Base-by-base conservation (phyloP, 2,797 vertebrate genomes). In the Chromis chromis region DNA sequence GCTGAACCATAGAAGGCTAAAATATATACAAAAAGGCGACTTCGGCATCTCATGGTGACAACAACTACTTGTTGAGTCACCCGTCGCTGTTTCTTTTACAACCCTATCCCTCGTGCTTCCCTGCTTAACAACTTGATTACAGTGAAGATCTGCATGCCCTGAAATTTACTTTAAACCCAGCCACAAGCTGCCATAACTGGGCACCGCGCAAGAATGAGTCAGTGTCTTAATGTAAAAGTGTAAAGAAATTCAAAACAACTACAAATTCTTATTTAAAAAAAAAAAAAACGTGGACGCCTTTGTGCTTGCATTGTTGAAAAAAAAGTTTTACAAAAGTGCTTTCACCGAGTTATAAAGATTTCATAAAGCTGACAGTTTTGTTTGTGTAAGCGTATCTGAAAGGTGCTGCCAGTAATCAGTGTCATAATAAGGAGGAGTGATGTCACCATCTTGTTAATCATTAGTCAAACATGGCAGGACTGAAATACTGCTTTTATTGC, bases 391-490 rank as follows among this genome's bases (percentile, higher is more conserved):
- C 71, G 50, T 69, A 70, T 74, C 63, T 68, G 24, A 17, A 36
- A 79, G 61, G 53, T 70, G 62, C 58, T 65, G 65, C 24, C 46
- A 31, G 63, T 86, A 71, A 82, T 85, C 25, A 46, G 31, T 60
- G 33, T 78, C 72, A 76, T 81, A 53, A 87, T 62, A 71, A 63
- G 33, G 36, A 67, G 79, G 4, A 60, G 67, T 83, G 81, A 88
- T 86, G 79, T 87, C 85, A 89, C 33, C 53, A 76, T 16, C 33
- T 52, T 57, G 84, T 90, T 85, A 89, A 86, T 86, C 55, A 90
- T 89, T 90, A 60, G 19, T 60, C 58, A 60, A 10, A 19, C 24
- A 14, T 62, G 63, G 31, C 79, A 59, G 65, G 61, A 54, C 44
- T 79, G n/a, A 55, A 60, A 76, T 4, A 13, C 40, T 28, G 11